Percentiles rank a stretch among this genome's conserved stretches.
phyloP scores from a whole-genome alignment of 2,888 invertebrate species.

The Luffia ferchaultella region DNA sequence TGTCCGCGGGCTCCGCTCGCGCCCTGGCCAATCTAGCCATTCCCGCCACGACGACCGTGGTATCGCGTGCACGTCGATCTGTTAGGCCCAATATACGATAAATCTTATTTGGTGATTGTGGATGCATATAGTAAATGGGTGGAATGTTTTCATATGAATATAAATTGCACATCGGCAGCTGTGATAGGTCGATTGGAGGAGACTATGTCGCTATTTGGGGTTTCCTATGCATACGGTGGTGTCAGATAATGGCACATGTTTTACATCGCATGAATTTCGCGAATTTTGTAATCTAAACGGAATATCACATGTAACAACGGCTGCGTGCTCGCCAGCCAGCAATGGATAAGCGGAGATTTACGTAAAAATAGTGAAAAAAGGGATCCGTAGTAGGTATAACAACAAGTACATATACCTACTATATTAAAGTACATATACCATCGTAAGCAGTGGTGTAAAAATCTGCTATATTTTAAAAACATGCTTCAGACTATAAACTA shows the following conservation, averaged over 20 bases:
- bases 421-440: too few species aligned
- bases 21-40: constrained; percentile 14
- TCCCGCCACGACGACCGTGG: constrained; percentile 13
- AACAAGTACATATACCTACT: too few species aligned
- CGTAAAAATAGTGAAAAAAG: constrained; percentile 9
- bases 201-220: constrained; percentile 13
- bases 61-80: constrained; percentile 18
- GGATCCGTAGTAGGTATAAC: too few species aligned
- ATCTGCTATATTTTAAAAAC: too few species aligned
- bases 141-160: constrained; percentile 15
- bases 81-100: constrained; percentile 14
- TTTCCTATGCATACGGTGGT: too few species aligned
- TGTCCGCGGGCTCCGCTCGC: constrained; percentile 14
- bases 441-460: too few species aligned
- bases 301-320: constrained; percentile 5
- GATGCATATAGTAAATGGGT: constrained; percentile 19
- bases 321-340: constrained; percentile 4
- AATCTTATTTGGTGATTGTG: constrained; percentile 14
- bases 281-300: constrained; percentile 6
- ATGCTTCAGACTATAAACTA: too few species aligned
- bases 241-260: constrained; percentile 8
- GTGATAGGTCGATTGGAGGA: constrained; percentile 13
- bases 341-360: constrained; percentile 7
- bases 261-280: constrained; percentile 3
- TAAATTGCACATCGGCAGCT: constrained; percentile 2